phyloP scores from a whole-genome alignment of 2,888 invertebrate genomes.

The Lasioglossum marginatum region DNA sequence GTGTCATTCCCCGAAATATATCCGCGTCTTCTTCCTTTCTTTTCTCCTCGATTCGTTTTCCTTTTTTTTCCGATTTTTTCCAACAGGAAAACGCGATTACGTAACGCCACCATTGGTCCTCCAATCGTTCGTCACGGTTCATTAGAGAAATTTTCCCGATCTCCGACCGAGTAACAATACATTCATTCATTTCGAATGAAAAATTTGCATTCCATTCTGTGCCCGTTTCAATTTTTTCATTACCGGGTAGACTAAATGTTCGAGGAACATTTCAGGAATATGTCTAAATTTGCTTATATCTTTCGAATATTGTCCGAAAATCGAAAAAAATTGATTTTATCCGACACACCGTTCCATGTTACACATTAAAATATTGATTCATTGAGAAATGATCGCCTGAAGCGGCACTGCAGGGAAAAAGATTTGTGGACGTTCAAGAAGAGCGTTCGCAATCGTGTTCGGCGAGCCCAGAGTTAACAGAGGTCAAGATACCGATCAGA shows the following conservation, averaged over 20 bases:
- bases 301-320: no score
- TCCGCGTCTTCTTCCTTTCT: constrained; percentile 20
- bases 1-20: constrained; percentile 58
- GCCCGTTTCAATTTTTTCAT: neutral
- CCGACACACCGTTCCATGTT: neutral
- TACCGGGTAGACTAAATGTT: neutral
- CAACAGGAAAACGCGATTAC: neutral
- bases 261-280: neutral
- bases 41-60: neutral
- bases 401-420: neutral
- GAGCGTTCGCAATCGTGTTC: neutral
- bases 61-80: neutral
- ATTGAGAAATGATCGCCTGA: neutral
- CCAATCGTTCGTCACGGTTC: neutral
- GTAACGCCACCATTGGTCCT: neutral
- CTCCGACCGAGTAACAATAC: neutral
- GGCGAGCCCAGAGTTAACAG: constrained; percentile 14
- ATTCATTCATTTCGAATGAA: neutral
- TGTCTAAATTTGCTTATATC: neutral
- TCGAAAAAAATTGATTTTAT: neutral
- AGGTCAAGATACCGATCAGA: constrained; percentile 39
- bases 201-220: neutral
- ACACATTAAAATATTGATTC: neutral
- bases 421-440: neutral
- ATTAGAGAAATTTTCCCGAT: constrained; percentile 2